Conservation (phyloP, 2,113 vertebrate genomes). For the Vicugna pacos region DNA sequence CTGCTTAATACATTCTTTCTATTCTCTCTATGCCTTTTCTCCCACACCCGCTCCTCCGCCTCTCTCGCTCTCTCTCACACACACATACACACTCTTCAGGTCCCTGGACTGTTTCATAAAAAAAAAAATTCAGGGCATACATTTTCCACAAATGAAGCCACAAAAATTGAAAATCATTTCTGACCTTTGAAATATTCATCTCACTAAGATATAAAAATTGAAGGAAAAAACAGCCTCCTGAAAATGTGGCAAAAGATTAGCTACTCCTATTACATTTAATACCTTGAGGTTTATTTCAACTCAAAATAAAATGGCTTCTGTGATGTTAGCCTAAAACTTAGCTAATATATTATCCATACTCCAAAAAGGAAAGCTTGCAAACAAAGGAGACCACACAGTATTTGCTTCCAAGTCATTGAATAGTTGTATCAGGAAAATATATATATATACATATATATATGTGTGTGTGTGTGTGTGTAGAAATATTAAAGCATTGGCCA, state of each 20-base stretch:
- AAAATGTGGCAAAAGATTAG: constrained; percentile 3
- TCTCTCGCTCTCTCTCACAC: background rate
- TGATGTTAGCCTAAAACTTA: background rate
- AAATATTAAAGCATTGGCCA: constrained; percentile 42
- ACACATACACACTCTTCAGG: background rate
- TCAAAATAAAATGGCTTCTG: constrained; percentile 17
- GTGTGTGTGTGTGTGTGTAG: background rate
- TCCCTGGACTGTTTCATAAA: background rate
- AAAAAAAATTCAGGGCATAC: background rate
- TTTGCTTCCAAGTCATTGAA: constrained; percentile 53
- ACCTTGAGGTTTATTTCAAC: constrained; percentile 58
- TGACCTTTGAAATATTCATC: constrained; percentile 24
- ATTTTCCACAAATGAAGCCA: background rate
- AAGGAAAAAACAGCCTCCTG: constrained; percentile 34
- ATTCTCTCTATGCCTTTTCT: too few relatives aligned
- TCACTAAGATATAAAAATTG: background rate
- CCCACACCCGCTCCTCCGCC: too few relatives aligned
- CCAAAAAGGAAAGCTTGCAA: constrained; percentile 54
- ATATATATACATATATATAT: background rate
- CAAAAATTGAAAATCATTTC: constrained; percentile 38
- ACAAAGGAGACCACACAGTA: constrained; percentile 42
- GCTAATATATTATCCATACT: constrained; percentile 64
- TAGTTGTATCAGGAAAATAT: background rate
- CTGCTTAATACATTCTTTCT: background rate
- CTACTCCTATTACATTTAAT: constrained; percentile 8